Conservation (phyloP, 2,888 invertebrate species). For the Drosophila subsilvestris region DNA sequence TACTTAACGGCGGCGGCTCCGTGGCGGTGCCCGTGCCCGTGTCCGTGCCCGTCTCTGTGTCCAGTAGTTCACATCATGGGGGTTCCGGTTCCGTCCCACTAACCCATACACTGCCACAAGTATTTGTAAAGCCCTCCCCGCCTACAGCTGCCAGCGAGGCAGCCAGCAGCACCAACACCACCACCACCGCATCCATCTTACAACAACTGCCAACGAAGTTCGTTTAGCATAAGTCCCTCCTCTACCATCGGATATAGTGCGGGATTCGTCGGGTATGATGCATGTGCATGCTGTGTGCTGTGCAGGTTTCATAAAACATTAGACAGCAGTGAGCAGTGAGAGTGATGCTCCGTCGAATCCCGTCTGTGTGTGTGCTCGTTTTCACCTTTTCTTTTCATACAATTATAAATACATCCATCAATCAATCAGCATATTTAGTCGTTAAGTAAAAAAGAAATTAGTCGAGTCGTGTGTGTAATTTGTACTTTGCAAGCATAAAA, state of each 20-base stretch:
- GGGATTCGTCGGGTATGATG: conserved; percentile 13
- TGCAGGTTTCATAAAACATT: background rate
- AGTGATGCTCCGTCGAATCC: no score
- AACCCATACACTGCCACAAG: conserved; percentile 71
- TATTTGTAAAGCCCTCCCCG: conserved; percentile 72
- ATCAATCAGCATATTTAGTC: background rate
- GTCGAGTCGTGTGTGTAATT: conserved; percentile 25
- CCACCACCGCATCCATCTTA: conserved; percentile 21
- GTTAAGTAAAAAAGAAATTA: background rate
- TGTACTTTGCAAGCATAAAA: conserved; percentile 52
- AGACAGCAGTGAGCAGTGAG: background rate
- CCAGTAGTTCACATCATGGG: background rate
- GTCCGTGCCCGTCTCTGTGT: background rate
- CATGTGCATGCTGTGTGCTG: conserved; percentile 6
- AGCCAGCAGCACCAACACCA: conserved; percentile 17
- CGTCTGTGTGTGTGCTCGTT: background rate
- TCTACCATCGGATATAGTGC: background rate
- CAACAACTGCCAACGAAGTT: conserved; percentile 66
- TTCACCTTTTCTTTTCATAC: background rate
- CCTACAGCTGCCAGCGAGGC: conserved; percentile 34
- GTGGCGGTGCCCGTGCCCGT: background rate
- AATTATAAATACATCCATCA: background rate
- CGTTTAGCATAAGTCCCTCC: conserved; percentile 45
- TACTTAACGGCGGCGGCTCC: conserved; percentile 49
- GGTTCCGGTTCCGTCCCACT: conserved; percentile 13